Conservation (phyloP, 1,140 invertebrate genomes). For the Nasonia vitripennis region DNA sequence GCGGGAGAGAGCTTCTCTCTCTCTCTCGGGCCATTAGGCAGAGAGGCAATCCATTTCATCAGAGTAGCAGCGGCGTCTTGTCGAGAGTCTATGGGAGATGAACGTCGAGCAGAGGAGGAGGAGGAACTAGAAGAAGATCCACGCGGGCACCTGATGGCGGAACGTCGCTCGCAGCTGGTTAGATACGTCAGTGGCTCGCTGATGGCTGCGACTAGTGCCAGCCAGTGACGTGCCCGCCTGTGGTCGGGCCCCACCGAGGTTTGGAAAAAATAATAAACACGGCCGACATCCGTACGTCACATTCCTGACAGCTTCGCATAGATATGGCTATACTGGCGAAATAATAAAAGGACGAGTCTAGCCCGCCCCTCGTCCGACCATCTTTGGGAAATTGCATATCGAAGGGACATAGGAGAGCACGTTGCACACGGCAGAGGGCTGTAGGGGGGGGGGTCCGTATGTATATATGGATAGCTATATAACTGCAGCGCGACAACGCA, state of each 20-base stretch:
- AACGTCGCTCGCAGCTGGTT: background rate
- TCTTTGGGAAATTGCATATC: conserved; percentile 25
- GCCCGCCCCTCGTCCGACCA: background rate
- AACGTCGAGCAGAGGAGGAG: background rate
- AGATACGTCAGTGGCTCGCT: conserved; percentile 13
- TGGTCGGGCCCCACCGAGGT: background rate
- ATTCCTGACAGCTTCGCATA: background rate
- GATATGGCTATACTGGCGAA: background rate
- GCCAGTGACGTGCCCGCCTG: background rate
- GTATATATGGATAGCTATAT: background rate
- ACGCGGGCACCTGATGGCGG: conserved; percentile 1
- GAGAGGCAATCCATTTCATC: conserved; percentile 16
- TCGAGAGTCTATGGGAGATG: background rate
- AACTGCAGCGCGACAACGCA: background rate
- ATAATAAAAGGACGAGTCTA: background rate
- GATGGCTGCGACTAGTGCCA: background rate
- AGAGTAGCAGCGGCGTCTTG: background rate
- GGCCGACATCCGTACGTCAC: background rate
- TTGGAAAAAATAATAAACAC: background rate
- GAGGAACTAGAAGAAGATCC: background rate
- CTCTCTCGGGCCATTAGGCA: conserved; percentile 11
- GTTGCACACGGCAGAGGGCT: background rate
- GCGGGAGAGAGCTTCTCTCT: background rate
- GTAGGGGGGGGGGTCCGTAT: background rate
- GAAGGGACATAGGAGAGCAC: background rate